phyloP scores from a whole-genome alignment of 2,113 vertebrate genomes.

The Sisor rabdophorus region DNA sequence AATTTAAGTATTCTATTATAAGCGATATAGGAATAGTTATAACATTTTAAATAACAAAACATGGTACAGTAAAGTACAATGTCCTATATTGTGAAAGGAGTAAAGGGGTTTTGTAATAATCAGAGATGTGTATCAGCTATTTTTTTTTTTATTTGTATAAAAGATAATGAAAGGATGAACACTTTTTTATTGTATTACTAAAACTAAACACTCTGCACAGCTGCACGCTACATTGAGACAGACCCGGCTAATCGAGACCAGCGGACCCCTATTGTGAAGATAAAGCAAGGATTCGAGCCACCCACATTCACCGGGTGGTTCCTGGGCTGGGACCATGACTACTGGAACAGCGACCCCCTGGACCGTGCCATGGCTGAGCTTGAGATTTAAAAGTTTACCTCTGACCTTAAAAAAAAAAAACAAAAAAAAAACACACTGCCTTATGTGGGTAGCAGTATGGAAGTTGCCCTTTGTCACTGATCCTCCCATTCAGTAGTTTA shows the following conservation, averaged over 20 bases:
- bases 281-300: constrained; percentile 87
- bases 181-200: too few relatives aligned
- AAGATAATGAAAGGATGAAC: background rate
- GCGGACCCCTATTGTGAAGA: constrained; percentile 79
- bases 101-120: background rate
- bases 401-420: constrained; percentile 31
- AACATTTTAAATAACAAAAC: background rate
- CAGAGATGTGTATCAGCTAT: background rate
- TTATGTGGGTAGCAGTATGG: constrained; percentile 28
- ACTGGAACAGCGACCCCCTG: constrained; percentile 87
- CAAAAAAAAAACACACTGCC: constrained; percentile 32
- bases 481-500: background rate
- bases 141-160: background rate
- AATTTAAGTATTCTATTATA: background rate
- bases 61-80: background rate
- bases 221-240: constrained; percentile 85
- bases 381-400: constrained; percentile 68
- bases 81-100: background rate
- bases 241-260: constrained; percentile 84
- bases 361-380: constrained; percentile 86
- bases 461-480: constrained; percentile 35
- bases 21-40: background rate
- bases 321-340: constrained; percentile 91
- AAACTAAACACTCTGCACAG: constrained; percentile 59
- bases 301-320: constrained; percentile 97